These are phyloP conservation scores for Drosophila flavopinicola DNA, from an alignment of 2,888 invertebrate species.

Conservation along the genomic window DNA sequence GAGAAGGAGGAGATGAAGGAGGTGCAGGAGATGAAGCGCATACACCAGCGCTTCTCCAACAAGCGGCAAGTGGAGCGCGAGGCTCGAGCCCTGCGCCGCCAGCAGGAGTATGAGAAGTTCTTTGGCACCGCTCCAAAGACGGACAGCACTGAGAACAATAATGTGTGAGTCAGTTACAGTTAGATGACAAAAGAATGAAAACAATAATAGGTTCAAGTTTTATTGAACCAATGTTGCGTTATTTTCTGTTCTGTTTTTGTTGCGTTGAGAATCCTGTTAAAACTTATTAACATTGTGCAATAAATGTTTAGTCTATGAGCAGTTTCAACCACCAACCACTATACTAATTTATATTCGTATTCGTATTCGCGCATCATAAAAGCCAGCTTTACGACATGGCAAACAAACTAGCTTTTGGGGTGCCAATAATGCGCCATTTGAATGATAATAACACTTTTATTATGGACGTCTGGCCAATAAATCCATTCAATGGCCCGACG, in stretches of 20 bases:
- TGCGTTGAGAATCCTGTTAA: conserved; percentile 29
- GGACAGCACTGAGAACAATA: conserved; percentile 59
- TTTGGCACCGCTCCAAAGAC: conserved; percentile 70
- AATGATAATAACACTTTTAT: conserved; percentile 72
- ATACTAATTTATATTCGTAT: conserved; percentile 43
- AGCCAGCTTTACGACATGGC: conserved; percentile 59
- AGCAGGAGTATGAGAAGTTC: conserved; percentile 80
- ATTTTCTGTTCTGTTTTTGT: conserved; percentile 14
- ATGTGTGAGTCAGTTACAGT: conserved; percentile 34
- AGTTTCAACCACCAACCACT: conserved; percentile 51
- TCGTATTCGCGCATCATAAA: too few species aligned
- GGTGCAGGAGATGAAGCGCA: conserved; percentile 94
- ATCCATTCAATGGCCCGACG: conserved; percentile 27
- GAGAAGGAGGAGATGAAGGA: conserved; percentile 98
- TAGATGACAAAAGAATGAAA: conserved; percentile 19
- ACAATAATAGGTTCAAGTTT: conserved; percentile 52
- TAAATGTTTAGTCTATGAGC: conserved; percentile 61
- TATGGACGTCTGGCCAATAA: conserved; percentile 65
- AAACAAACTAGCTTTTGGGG: conserved; percentile 46
- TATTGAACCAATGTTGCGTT: neutral
- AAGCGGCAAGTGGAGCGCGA: conserved; percentile 86
- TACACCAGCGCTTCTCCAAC: conserved; percentile 91
- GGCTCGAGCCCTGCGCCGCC: conserved; percentile 72
- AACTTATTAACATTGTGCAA: conserved; percentile 58
- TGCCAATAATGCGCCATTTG: conserved; percentile 63